Conservation (phyloP, 1,140 invertebrate genomes). For the Mya arenaria region DNA sequence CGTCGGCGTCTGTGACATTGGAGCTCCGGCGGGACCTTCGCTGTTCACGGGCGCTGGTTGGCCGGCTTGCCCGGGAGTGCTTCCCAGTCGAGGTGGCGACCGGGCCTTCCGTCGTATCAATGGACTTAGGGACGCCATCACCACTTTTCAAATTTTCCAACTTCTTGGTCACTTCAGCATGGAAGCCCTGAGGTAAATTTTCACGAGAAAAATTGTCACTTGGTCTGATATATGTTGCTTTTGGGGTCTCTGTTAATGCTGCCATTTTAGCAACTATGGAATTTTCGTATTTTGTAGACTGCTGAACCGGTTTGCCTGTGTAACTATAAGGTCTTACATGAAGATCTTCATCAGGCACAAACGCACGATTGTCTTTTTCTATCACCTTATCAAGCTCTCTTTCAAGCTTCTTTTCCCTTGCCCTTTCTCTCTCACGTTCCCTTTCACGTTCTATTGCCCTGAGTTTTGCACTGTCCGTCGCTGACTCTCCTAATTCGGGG, state of each 20-base stretch:
- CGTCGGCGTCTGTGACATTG: constrained; percentile 40
- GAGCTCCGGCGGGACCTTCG: constrained; percentile 5
- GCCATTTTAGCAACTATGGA: constrained; percentile 52
- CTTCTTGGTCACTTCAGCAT: constrained; percentile 41
- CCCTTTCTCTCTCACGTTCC: background rate
- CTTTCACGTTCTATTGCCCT: constrained; percentile 43
- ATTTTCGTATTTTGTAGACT: constrained; percentile 19
- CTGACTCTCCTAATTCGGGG: constrained; percentile 35
- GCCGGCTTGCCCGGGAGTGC: constrained; percentile 32
- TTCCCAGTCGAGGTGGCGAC: constrained; percentile 41
- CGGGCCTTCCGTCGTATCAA: constrained; percentile 14
- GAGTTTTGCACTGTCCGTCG: constrained; percentile 57
- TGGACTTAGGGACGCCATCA: background rate
- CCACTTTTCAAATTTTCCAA: constrained; percentile 23
- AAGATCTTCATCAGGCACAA: constrained; percentile 37
- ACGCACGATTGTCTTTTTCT: constrained; percentile 37
- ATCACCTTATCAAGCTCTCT: background rate
- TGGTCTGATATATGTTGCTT: constrained; percentile 24
- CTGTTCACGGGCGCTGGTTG: constrained; percentile 1
- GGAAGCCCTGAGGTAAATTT: constrained; percentile 7
- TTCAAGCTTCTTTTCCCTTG: constrained; percentile 21
- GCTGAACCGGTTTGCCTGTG: constrained; percentile 36
- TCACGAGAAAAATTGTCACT: background rate
- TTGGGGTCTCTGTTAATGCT: constrained; percentile 40
- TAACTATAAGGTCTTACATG: constrained; percentile 46